A percentile compares a stretch with the other conserved stretches of the same genome.
phyloP scores from a whole-genome alignment of 2,113 vertebrate species.

The Azemiops feae region DNA sequence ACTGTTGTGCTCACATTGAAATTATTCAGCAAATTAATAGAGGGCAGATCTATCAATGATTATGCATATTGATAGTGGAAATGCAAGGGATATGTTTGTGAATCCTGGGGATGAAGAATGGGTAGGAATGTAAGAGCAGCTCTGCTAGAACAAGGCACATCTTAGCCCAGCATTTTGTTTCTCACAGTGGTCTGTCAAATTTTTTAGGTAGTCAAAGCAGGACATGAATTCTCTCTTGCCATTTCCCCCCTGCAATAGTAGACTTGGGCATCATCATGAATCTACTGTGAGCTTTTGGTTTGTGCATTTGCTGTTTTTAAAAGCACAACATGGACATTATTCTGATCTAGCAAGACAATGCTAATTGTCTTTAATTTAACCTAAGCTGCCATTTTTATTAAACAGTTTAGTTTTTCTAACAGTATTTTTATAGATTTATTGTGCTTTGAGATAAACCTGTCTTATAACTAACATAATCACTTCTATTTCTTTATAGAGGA shows the following conservation, averaged over 20 bases:
- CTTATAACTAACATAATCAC: conserved; percentile 29
- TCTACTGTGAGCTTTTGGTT: background rate
- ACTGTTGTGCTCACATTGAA: background rate
- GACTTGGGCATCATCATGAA: background rate
- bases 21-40: background rate
- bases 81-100: background rate
- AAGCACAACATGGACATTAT: background rate
- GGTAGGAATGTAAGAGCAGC: background rate
- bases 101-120: background rate
- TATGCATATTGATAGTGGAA: background rate
- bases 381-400: background rate
- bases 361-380: background rate
- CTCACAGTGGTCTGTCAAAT: background rate
- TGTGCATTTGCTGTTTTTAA: background rate
- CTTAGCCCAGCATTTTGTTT: background rate
- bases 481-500: conserved; percentile 55
- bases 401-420: background rate
- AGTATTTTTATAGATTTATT: background rate
- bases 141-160: background rate
- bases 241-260: background rate
- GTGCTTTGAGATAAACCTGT: background rate
- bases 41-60: background rate
- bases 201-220: background rate
- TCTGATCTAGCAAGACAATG: background rate
- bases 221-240: background rate